Evolutionary conservation across 2,113 vertebrate species (phyloP).

Genomic region (Colinus virginianus): DNA sequence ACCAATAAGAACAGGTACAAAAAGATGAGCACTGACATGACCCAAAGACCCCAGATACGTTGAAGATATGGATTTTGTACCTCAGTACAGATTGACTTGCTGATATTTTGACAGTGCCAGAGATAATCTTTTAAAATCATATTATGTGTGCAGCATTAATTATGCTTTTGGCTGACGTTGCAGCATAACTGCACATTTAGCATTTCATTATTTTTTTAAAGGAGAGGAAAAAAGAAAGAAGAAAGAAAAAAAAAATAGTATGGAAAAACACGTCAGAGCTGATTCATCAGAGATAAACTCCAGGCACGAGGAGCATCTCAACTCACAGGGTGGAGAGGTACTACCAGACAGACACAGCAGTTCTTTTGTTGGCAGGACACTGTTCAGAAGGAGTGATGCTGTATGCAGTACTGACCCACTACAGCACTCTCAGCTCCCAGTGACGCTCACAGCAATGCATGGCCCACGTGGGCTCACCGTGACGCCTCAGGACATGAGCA

Average conservation of each 20-base stretch:
- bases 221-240: not conserved
- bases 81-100: not conserved
- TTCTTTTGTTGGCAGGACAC: not conserved
- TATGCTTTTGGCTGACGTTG: slow-evolving; percentile 22
- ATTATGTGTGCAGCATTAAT: slow-evolving; percentile 23
- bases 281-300: slow-evolving; percentile 41
- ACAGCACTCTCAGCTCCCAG: not conserved
- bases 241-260: not conserved
- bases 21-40: not conserved
- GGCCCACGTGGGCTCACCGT: not conserved
- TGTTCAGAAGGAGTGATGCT: not conserved
- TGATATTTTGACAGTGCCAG: slow-evolving; percentile 10
- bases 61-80: not conserved
- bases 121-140: slow-evolving; percentile 54
- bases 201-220: not conserved
- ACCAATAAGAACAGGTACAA: not conserved
- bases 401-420: not conserved
- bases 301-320: not conserved
- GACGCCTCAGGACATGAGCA: not conserved
- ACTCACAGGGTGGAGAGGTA: not conserved
- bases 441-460: rapidly evolving
- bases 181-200: slow-evolving; percentile 33
- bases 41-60: not conserved
- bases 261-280: slow-evolving; percentile 19
- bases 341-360: not conserved